Evolutionary conservation across 2,113 vertebrate species (phyloP).

Genomic region (Nipponia nippon): DNA sequence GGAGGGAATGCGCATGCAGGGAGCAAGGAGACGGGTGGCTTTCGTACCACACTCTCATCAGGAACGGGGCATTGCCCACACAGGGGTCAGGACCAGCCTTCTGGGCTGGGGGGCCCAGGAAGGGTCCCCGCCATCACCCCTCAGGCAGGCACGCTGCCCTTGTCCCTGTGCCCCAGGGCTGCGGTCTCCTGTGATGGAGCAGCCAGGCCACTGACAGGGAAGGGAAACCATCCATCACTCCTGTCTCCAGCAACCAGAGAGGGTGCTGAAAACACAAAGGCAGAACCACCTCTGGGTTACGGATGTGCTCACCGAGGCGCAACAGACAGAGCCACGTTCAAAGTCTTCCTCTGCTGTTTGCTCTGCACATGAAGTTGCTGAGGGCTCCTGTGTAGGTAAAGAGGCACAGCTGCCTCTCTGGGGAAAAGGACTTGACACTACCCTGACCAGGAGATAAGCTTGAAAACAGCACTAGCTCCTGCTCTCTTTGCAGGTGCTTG

Average conservation of each 20-base stretch:
- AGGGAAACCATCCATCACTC: neutral
- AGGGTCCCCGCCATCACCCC: fast-evolving
- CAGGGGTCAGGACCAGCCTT: neutral
- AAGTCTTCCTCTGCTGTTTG: neutral
- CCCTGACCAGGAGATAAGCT: neutral
- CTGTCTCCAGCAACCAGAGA: neutral
- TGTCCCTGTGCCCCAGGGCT: neutral
- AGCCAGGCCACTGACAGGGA: neutral
- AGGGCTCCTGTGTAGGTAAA: neutral
- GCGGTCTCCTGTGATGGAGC: neutral
- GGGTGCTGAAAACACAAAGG: neutral
- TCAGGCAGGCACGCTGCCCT: neutral
- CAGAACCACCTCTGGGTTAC: neutral
- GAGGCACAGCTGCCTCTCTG: neutral
- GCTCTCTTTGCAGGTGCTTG: neutral
- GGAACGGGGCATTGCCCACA: neutral
- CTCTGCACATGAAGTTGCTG: fast-evolving
- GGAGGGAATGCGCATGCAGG: fast-evolving
- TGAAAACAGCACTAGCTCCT: neutral
- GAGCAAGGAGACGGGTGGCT: fast-evolving
- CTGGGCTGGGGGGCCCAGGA: neutral
- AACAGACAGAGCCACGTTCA: neutral
- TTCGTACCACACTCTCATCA: neutral
- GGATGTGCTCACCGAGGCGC: neutral
- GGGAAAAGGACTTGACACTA: neutral